Evolutionary conservation across 2,797 vertebrate genomes (phyloP).

Genomic region (Siniperca scherzeri): DNA sequence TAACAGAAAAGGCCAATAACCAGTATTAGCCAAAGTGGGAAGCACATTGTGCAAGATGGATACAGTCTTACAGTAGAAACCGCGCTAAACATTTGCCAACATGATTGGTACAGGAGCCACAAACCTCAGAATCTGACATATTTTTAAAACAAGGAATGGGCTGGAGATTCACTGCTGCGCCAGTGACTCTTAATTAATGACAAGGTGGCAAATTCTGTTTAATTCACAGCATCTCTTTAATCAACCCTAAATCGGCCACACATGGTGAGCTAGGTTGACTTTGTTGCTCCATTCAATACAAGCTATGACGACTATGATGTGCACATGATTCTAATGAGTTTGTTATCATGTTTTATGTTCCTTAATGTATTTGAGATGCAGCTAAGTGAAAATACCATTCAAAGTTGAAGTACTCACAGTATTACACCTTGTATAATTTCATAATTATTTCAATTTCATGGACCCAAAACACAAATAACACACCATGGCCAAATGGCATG

Average conservation of each 20-base stretch:
- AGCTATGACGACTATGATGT: not conserved
- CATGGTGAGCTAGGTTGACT: not conserved
- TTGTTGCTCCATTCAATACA: not conserved
- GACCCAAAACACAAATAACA: not conserved
- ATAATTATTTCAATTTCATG: not conserved
- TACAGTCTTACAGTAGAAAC: not conserved
- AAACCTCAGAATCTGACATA: not conserved
- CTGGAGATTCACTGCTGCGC: not conserved
- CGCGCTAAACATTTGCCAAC: not conserved
- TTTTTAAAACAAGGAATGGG: not conserved
- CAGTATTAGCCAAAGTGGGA: not conserved
- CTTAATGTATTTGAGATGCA: not conserved
- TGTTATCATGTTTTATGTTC: not conserved
- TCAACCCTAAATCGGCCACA: not conserved
- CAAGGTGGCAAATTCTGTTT: not conserved
- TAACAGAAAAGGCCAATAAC: not conserved
- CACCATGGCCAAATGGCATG: not conserved
- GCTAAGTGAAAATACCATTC: not conserved
- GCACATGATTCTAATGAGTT: not conserved
- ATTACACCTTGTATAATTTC: not conserved
- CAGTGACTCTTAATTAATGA: not conserved
- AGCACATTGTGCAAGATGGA: not conserved
- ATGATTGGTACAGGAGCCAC: not conserved
- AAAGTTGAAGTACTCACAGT: not conserved
- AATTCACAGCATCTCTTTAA: not conserved